Base-by-base conservation (phyloP, 2,113 vertebrate genomes). In the Mirza zaza region DNA sequence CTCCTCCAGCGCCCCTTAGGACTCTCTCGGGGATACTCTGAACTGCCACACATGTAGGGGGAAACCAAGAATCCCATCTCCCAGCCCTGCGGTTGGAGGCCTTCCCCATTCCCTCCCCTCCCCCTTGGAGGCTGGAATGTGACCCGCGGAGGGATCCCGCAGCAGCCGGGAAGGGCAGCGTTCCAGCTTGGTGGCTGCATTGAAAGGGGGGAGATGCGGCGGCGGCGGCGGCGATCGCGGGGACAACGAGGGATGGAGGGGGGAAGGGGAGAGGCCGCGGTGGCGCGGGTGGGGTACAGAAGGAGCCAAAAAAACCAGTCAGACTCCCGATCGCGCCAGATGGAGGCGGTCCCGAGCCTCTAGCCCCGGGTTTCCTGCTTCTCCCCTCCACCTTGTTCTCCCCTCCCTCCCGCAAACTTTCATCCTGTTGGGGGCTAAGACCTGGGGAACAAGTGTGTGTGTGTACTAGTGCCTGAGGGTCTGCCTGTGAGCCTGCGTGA, bases 171-270 rank as follows among this genome's bases (percentile, higher is more conserved):
- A 50, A 96, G 70, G 88, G 87, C 90, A 80, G 84, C 73, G 96
- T 97, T 97, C 97, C 96, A 98, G 97, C 90, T 94, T 57, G 84
- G 84, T 96, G 98, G 95, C 96, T 95, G 97, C 96, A 97, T 73
- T 97, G 96, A 97, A 97, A 97, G 27, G 85, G 92, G 96, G 93
- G 45, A 94, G 91, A 96, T 94, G 91, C 89, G 76, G 96, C 70
- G 36, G 96, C 86, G 59, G 91, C 89, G 76, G 96, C 70, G 36
- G 96, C 86, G 59, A 97, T 94, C 86, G 82, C 83, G 27, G 94
- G 71, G 77, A 73, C 83, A 50, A 91, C 36, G 36, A 61, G 71
- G 45, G 52, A 76, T 70, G 42, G 36, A 48, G 5, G 36, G 36
- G 77, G 52, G 48, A 61, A 25, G 2, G 63, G 61, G 55, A 48